phyloP scores from a whole-genome alignment of 2,113 vertebrate species.

The Carollia perspicillata region DNA sequence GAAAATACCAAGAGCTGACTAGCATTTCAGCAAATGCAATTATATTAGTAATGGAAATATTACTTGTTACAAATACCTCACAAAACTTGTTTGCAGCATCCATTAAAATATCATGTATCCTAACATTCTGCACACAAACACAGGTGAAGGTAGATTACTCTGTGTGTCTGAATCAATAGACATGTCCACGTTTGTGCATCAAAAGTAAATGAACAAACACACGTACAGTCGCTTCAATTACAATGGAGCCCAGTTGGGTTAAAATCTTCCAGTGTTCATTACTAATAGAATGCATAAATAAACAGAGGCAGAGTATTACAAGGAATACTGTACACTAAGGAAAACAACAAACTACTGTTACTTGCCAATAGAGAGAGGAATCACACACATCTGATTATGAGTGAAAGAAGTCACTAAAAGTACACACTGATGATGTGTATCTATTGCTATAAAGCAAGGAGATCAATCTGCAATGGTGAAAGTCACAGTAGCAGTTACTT shows the following conservation, averaged over 20 bases:
- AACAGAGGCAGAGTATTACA: not conserved
- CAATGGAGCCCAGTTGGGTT: not conserved
- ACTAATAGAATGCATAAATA: not conserved
- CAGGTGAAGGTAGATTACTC: not conserved
- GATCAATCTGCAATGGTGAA: not conserved
- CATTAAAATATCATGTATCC: not conserved
- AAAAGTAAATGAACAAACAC: not conserved
- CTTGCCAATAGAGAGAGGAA: not conserved
- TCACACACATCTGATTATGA: not conserved
- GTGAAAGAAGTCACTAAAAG: not conserved
- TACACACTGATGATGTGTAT: not conserved
- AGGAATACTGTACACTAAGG: not conserved
- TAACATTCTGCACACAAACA: not conserved
- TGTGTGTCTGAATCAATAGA: not conserved
- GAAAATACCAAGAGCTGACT: not conserved
- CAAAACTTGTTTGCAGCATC: not conserved
- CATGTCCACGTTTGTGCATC: not conserved
- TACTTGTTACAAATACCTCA: not conserved
- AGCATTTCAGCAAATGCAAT: not conserved
- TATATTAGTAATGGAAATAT: not conserved
- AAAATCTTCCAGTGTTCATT: not conserved
- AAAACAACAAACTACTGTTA: not conserved
- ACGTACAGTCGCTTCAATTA: not conserved
- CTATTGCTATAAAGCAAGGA: not conserved
- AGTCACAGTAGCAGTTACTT: not conserved